Conservation (phyloP, 2,113 vertebrate genomes). For the Semicossyphus pulcher region DNA sequence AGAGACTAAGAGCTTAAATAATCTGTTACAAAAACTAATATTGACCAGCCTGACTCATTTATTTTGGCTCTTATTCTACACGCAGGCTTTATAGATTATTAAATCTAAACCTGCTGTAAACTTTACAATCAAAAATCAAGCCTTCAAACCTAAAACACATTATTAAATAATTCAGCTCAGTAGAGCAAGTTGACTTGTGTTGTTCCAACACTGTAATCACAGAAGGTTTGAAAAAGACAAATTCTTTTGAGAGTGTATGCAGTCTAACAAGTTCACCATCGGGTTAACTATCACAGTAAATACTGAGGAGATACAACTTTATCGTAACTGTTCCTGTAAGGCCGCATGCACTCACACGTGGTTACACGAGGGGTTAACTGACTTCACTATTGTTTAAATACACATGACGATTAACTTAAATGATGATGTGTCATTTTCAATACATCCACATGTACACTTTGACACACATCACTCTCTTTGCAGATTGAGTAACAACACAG, state of each 20-base stretch:
- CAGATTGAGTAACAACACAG: not conserved
- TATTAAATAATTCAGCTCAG: no score
- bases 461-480: not conserved
- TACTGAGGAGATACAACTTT: slow-evolving; percentile 19
- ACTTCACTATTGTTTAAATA: slow-evolving; percentile 4
- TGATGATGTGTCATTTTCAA: slow-evolving; percentile 40
- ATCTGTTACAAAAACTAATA: no score
- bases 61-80: no score
- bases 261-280: slow-evolving; percentile 34
- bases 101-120: no score
- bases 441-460: slow-evolving; percentile 28
- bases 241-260: slow-evolving; percentile 39
- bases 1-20: no score
- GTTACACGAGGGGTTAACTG: slow-evolving; percentile 18
- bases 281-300: slow-evolving; percentile 23
- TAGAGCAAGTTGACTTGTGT: slow-evolving; percentile 10
- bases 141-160: no score
- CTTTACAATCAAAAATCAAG: no score
- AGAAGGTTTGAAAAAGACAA: slow-evolving; percentile 31
- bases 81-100: no score
- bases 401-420: slow-evolving; percentile 7
- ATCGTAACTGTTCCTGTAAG: slow-evolving; percentile 10
- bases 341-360: slow-evolving; percentile 49
- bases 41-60: no score
- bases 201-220: slow-evolving; percentile 26